Conservation (phyloP, 92 coral and sea anemone species). For the Actinernus sp. region DNA sequence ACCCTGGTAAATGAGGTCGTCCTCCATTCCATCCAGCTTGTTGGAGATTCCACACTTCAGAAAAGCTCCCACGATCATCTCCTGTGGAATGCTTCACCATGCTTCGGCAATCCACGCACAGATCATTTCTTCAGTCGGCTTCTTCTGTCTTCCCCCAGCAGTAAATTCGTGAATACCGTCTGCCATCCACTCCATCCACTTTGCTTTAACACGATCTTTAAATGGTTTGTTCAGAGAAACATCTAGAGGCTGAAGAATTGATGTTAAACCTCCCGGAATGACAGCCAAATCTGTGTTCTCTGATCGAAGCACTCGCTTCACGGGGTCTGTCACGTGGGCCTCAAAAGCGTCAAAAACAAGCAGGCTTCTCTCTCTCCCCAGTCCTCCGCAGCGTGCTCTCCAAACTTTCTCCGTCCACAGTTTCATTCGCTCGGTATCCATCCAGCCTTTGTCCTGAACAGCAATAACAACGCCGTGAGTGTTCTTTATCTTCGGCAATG, state of each 20-base stretch:
- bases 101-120: conserved; percentile 24
- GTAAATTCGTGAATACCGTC: conserved; percentile 23
- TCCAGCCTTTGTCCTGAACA: no score
- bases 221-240: conserved; percentile 29
- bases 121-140: conserved; percentile 27
- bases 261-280: conserved; percentile 29
- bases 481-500: no score
- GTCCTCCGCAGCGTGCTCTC: no score
- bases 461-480: no score
- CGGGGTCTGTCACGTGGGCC: conserved; percentile 42
- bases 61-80: conserved; percentile 21
- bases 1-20: conserved; percentile 6
- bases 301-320: conserved; percentile 19
- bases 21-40: conserved; percentile 38
- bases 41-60: conserved; percentile 40
- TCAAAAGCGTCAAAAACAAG: conserved; percentile 51
- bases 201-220: conserved; percentile 23
- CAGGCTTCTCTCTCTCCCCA: conserved; percentile 22
- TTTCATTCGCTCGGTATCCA: no score
- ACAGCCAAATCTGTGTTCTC: conserved; percentile 35
- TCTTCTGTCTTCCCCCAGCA: conserved; percentile 28
- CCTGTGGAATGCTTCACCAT: conserved; percentile 28
- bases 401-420: no score
- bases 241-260: conserved; percentile 32
- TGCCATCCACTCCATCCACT: conserved; percentile 40